Evolutionary conservation across 1,140 invertebrate genomes (phyloP).

Genomic region (Drosophila santomea): DNA sequence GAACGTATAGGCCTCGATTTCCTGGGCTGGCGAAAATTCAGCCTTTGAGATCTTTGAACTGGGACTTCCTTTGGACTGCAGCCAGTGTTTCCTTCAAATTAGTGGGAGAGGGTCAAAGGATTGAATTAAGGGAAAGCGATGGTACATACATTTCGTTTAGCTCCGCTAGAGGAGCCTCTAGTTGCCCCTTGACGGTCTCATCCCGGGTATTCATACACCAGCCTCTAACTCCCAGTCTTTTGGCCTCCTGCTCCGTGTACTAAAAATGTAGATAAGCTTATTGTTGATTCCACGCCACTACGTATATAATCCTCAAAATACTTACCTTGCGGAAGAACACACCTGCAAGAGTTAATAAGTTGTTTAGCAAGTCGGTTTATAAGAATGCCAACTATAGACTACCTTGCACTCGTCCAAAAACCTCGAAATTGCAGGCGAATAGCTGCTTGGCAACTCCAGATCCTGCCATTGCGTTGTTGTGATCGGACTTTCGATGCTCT

Average conservation of each 20-base stretch:
- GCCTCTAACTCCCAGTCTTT: constrained; percentile 87
- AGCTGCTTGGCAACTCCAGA: constrained; percentile 16
- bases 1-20: constrained; percentile 51
- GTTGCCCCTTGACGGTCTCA: constrained; percentile 88
- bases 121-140: not conserved
- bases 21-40: constrained; percentile 84
- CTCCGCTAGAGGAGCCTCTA: constrained; percentile 87
- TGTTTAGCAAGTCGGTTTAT: not conserved
- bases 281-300: not conserved
- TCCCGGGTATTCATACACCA: constrained; percentile 90
- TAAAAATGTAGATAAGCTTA: constrained; percentile 60
- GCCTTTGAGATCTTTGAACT: constrained; percentile 87
- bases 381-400: constrained; percentile 7
- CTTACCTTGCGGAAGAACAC: constrained; percentile 79
- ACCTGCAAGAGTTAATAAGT: constrained; percentile 37
- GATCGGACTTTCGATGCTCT: not conserved
- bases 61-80: constrained; percentile 86
- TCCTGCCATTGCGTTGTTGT: constrained; percentile 13
- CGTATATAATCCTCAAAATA: not conserved
- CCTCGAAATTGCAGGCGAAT: constrained; percentile 85
- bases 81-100: constrained; percentile 66
- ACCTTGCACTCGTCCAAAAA: constrained; percentile 87
- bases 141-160: constrained; percentile 87
- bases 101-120: not conserved
- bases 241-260: constrained; percentile 88